phyloP scores from a whole-genome alignment of 2,797 vertebrate species.

The Sebastes iracundus region DNA sequence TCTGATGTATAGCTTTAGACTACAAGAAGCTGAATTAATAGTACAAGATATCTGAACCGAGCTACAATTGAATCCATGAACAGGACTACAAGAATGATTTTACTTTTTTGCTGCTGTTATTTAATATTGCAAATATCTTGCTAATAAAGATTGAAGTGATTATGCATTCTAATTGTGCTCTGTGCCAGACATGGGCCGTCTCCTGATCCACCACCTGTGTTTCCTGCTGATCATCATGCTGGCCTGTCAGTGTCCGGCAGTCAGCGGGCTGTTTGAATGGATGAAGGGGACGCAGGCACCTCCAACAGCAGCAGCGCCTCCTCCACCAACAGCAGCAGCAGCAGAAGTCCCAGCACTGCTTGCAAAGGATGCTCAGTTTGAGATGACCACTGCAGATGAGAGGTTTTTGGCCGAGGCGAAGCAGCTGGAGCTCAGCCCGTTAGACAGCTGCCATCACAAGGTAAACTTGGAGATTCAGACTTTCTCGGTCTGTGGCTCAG shows the following conservation, averaged over 20 bases:
- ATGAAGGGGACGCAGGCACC: slow-evolving; percentile 48
- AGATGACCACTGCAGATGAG: slow-evolving; percentile 76
- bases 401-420: slow-evolving; percentile 78
- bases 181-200: slow-evolving; percentile 57
- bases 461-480: slow-evolving; percentile 47
- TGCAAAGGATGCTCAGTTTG: slow-evolving; percentile 70
- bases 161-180: accelerated
- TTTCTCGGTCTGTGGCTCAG: background rate
- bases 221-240: slow-evolving; percentile 58
- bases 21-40: background rate
- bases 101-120: background rate
- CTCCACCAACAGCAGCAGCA: background rate
- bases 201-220: background rate
- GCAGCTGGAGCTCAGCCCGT: slow-evolving; percentile 68
- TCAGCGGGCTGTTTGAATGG: slow-evolving; percentile 81
- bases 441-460: slow-evolving; percentile 74
- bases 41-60: background rate
- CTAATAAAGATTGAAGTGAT: background rate
- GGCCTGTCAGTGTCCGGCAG: slow-evolving; percentile 41
- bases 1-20: too few species aligned
- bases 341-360: slow-evolving; percentile 26
- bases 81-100: background rate
- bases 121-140: background rate
- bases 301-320: background rate
- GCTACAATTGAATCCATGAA: background rate